A percentile compares a stretch with the other conserved stretches of the same genome.
phyloP scores from a whole-genome alignment of 2,888 invertebrate species.

The Gnatocerus cornutus region DNA sequence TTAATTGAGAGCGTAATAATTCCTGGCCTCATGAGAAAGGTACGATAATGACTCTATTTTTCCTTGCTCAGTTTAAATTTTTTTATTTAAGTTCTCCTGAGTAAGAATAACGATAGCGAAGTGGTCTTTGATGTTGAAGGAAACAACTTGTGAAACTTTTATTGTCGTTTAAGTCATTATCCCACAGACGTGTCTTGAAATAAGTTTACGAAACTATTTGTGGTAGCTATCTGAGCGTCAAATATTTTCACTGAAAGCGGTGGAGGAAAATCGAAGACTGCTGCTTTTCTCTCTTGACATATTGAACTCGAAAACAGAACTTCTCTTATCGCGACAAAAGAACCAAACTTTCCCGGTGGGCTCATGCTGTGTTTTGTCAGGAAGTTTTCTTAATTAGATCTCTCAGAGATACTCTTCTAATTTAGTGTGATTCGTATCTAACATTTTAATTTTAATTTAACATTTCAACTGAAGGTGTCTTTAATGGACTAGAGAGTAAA shows the following conservation, averaged over 20 bases:
- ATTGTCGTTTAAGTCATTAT: conserved; percentile 19
- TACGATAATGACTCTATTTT: not conserved
- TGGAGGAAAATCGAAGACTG: conserved; percentile 2
- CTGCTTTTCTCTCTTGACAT: conserved; percentile 13
- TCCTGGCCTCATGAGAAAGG: no score
- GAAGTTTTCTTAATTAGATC: conserved; percentile 20
- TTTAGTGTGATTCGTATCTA: conserved; percentile 9
- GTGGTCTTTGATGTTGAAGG: conserved; percentile 19
- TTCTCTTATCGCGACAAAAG: conserved; percentile 4
- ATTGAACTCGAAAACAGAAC: conserved; percentile 12
- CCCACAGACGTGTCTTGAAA: not conserved
- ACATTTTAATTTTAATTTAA: no score
- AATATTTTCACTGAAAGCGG: not conserved
- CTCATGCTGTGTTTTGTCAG: conserved; percentile 11
- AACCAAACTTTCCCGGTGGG: conserved; percentile 18
- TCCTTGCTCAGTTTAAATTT: conserved; percentile 5
- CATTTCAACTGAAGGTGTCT: conserved; percentile 9
- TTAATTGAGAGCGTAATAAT: conserved; percentile 3
- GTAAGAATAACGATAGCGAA: conserved; percentile 18
- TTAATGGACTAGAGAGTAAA: no score
- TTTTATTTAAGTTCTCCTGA: conserved; percentile 11
- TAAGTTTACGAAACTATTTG: conserved; percentile 22
- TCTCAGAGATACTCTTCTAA: conserved; percentile 1
- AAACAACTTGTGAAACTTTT: conserved; percentile 22
- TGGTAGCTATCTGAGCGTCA: conserved; percentile 2